Evolutionary conservation across 1,140 invertebrate species (phyloP), one percentile per base, ranked within the genome.

Genomic region (Lepidotrigona ventralis): DNA sequence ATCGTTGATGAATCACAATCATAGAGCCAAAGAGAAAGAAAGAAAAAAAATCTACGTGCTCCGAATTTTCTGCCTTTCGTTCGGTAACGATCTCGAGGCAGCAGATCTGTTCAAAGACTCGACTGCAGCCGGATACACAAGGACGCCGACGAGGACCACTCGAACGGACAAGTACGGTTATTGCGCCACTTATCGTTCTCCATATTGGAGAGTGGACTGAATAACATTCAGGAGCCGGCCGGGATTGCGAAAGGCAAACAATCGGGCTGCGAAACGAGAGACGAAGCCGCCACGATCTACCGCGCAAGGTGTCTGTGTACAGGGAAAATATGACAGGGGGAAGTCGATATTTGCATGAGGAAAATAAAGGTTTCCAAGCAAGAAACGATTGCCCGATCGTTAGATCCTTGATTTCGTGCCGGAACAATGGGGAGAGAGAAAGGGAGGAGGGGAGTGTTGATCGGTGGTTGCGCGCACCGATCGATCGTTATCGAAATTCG

Each of bases 241-340:
- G 85, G 0, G 39, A 83, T 93, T 92, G 92, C 90, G 90, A 93
- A 93, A 93, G 89, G 84, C 90, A 92, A 92, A 93, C 92, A 91
- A 92, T 92, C 87, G 90, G 76, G 84, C 79, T 33, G 73, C 46
- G 39, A 46, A 84, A 87, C 84, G 83, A 89, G 90, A 80, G 76
- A 83, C 86, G 88, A n/a, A 60, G 58, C 46, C 46, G 60, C 54
- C 51, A 46, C 53, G 72, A 85, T 53, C 77, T 86, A 74, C 85
- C 86, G 87, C 82, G 90, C 89, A 91, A 92, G 90, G 89, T 92
- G 89, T 89, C 81, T 87, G 83, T 90, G 81, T 88, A 88, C 81
- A 70, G 80, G 88, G 87, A 79, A 79, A 79, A 79, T 73, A 79
- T 23, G 58, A 54, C 21, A 14, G 2, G 14, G n/a, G 39, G 39